Conservation (phyloP, 2,888 invertebrate genomes). For the Nebria brevicollis region DNA sequence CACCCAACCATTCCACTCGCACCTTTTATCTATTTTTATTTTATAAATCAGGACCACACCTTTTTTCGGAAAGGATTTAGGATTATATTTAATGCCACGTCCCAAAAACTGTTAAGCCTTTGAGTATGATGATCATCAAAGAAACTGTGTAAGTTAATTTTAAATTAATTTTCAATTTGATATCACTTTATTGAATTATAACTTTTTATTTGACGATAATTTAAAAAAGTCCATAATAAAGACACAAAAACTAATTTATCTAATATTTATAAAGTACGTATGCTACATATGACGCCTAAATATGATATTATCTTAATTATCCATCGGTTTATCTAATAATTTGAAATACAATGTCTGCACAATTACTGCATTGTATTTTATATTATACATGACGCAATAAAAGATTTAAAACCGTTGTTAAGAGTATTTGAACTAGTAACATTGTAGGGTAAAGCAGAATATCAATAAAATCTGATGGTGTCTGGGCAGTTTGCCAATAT, state of each 20-base stretch:
- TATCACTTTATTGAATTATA: neutral
- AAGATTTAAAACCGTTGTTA: too few species aligned
- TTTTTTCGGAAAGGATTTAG: neutral
- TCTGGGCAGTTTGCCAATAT: too few species aligned
- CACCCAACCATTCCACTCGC: conserved; percentile 32
- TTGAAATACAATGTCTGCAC: too few species aligned
- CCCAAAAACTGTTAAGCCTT: neutral
- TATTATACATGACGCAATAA: too few species aligned
- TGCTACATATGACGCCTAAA: too few species aligned
- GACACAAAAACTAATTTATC: neutral
- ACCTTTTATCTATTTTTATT: conserved; percentile 31
- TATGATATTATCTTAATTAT: too few species aligned
- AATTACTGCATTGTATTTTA: too few species aligned
- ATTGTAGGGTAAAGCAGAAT: too few species aligned
- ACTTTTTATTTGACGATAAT: neutral
- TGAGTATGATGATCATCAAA: neutral
- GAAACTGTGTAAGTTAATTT: neutral
- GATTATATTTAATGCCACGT: neutral
- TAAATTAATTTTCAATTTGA: neutral
- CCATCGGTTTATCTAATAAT: too few species aligned
- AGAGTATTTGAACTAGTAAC: too few species aligned
- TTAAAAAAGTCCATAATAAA: neutral
- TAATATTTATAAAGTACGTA: too few species aligned
- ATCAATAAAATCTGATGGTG: too few species aligned
- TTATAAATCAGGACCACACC: conserved; percentile 24